phyloP scores from a whole-genome alignment of 1,140 invertebrate genomes.

The Macrobrachium rosenbergii region DNA sequence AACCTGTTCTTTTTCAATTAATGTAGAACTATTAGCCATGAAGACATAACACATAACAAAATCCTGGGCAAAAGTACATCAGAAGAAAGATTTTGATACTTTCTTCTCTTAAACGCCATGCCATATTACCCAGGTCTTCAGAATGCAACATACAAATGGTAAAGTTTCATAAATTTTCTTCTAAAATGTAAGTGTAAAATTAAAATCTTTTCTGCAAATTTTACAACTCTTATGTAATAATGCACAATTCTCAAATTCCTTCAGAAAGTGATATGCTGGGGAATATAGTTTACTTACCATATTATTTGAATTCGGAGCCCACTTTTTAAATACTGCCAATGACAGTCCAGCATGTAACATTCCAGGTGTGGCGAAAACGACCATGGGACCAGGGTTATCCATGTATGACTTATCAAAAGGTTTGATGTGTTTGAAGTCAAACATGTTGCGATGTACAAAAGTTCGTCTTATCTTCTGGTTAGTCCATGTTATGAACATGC shows the following conservation, averaged over 20 bases:
- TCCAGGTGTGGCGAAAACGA: slow-evolving; percentile 99
- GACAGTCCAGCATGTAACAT: slow-evolving; percentile 99
- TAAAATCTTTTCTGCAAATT: too few relatives aligned
- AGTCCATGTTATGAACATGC: slow-evolving; percentile 99
- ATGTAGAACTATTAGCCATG: too few relatives aligned
- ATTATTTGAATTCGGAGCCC: slow-evolving; percentile 98
- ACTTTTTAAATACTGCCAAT: slow-evolving; percentile 98
- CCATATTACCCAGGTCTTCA: too few relatives aligned
- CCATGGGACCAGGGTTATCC: slow-evolving; percentile 99
- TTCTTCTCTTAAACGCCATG: too few relatives aligned
- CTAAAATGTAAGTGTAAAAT: too few relatives aligned
- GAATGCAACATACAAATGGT: too few relatives aligned
- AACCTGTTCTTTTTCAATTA: too few relatives aligned
- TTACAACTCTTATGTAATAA: background rate
- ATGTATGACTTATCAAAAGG: slow-evolving; percentile 97
- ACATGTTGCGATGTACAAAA: slow-evolving; percentile 99
- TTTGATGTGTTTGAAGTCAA: slow-evolving; percentile 99
- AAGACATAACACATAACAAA: too few relatives aligned
- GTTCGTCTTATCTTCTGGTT: slow-evolving; percentile 99
- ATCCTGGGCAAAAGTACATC: too few relatives aligned
- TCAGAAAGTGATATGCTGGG: background rate
- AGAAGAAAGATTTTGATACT: too few relatives aligned
- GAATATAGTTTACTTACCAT: slow-evolving; percentile 78
- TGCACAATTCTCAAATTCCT: background rate
- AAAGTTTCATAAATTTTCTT: too few relatives aligned